Base-by-base conservation (phyloP, 2,888 invertebrate species). In the Orthonychiurus folsomi region DNA sequence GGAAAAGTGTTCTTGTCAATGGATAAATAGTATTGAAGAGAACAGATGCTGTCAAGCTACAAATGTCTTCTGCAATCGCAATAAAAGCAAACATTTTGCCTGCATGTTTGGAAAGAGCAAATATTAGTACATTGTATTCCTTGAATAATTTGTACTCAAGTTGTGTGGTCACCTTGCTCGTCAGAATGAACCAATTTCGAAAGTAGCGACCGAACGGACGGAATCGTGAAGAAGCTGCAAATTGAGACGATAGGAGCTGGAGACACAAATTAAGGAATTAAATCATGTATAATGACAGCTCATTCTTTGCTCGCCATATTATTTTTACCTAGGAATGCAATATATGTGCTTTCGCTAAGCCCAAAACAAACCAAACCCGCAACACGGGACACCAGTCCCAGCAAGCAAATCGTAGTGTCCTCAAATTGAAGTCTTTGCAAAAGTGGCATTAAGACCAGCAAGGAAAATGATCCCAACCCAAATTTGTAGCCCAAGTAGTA, bases 81-180 rank as follows among this genome's bases (percentile, higher is more conserved):
- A 79, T 73, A 66, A 76, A 75, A 2, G 77, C 76, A 73, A 79
- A 76, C 66, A 78, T 72, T 69, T 76, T 77, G 2, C 77, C 78
- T 78, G 73, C 23, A 73, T 72, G 64, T 15, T 37, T 37, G 37
- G 37, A 37, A 5, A 37, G 37, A 37, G 37, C 37, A 37, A 37
- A 37, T 37, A 37, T 37, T 37, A 37, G 37, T 37, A 37, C 15
- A 37, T 37, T 37, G 15, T 37, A 37, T 9, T 9, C 37, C n/a
- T n/a, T n/a, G n/a, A n/a, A n/a, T n/a, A n/a, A n/a, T n/a, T n/a
- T n/a, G n/a, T n/a, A n/a, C n/a, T n/a, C n/a, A n/a, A n/a, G n/a
- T n/a, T n/a, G n/a, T n/a, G n/a, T n/a, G n/a, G n/a, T n/a, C n/a
- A 77, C 79, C 79, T 74, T 77, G 77, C 72, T 80, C 79, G 66